Base-by-base conservation (phyloP, 2,888 invertebrate genomes). In the Torymus tubicola region DNA sequence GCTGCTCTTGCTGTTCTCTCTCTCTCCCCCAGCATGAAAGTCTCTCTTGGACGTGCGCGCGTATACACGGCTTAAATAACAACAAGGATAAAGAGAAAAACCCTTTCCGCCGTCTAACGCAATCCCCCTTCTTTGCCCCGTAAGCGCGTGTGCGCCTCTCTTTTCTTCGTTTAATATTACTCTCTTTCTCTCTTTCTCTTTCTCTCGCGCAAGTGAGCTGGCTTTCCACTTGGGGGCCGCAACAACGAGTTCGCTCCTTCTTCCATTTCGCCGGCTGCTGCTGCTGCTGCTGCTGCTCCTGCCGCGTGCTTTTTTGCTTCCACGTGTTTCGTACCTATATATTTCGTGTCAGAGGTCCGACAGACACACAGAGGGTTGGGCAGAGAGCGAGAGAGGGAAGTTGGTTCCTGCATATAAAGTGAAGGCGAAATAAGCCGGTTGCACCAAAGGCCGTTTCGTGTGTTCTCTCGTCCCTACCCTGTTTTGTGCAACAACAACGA, bases 331-430 rank as follows among this genome's bases (percentile, higher is more conserved):
- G 18, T 13, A 63, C 58, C 24, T 65, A 42, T 71, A 70, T 67
- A 61, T 67, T 61, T 61, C 24, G 42, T 57, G 71, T 55, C 75
- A 74, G 74, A 79, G 42, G 69, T 80, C 58, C 79, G 64, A 70
- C 68, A 57, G 71, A 69, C 18, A 60, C 18, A 69, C 12, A 11
- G 61, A 69, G 73, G 70, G 65, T 50, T 58, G 61, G 18, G 31
- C 24, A 67, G 24, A 69, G 65, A 60, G 73, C 14, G 18, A 57
- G 70, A 42, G 70, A 64, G 31, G 63, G 14, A 69, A 60, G 64
- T 78, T 81, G 42, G 78, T 70, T 87, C 86, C 86, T 89, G 90
- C 89, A 90, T 89, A 90, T 89, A 90, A 89, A 90, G 89, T 89
- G 88, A 88, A 88, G 86, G 85, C 85, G 86, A 90, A 90, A 89